Percentiles rank a stretch among this genome's conserved stretches.
These are phyloP conservation scores for Ophion ellenae DNA, from an alignment of 2,888 invertebrate species.

Conservation along the genomic window DNA sequence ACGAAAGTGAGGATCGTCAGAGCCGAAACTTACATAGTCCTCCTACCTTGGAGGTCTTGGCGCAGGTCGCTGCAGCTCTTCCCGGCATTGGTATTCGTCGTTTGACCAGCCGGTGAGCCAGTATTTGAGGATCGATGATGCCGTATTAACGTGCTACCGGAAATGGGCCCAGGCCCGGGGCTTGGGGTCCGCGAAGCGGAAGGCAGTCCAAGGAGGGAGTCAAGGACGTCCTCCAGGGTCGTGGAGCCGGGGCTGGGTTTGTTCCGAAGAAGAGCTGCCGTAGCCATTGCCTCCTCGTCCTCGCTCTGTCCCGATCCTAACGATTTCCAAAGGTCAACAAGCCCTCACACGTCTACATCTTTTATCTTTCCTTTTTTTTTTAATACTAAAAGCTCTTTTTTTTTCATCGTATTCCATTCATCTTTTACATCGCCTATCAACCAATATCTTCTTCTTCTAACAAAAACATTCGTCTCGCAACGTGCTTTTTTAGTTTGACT, in stretches of 20 bases:
- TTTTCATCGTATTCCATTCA: conserved; percentile 22
- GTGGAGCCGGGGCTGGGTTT: conserved; percentile 89
- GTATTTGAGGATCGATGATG: conserved; percentile 75
- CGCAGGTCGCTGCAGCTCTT: conserved; percentile 83
- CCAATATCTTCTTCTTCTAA: conserved; percentile 13
- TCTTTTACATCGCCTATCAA: conserved; percentile 31
- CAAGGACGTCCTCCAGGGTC: conserved; percentile 96
- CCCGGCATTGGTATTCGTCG: conserved; percentile 78
- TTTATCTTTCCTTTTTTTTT: conserved; percentile 36
- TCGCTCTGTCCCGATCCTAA: conserved; percentile 82
- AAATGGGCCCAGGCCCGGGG: conserved; percentile 84
- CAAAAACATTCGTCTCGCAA: conserved; percentile 15
- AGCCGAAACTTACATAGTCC: conserved; percentile 91
- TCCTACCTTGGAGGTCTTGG: conserved; percentile 87
- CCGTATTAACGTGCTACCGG: conserved; percentile 77
- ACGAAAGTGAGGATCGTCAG: conserved; percentile 80
- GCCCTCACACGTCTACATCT: conserved; percentile 60
- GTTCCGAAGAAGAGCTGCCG: conserved; percentile 82
- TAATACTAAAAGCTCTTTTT: conserved; percentile 31
- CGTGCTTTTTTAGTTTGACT: conserved; percentile 10
- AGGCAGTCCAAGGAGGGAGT: conserved; percentile 95
- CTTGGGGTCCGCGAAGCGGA: conserved; percentile 91
- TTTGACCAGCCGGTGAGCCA: conserved; percentile 67
- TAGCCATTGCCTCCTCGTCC: conserved; percentile 81
- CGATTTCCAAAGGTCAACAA: conserved; percentile 70